Conservation (phyloP, 2,113 vertebrate species). For the Muntiacus reevesi region DNA sequence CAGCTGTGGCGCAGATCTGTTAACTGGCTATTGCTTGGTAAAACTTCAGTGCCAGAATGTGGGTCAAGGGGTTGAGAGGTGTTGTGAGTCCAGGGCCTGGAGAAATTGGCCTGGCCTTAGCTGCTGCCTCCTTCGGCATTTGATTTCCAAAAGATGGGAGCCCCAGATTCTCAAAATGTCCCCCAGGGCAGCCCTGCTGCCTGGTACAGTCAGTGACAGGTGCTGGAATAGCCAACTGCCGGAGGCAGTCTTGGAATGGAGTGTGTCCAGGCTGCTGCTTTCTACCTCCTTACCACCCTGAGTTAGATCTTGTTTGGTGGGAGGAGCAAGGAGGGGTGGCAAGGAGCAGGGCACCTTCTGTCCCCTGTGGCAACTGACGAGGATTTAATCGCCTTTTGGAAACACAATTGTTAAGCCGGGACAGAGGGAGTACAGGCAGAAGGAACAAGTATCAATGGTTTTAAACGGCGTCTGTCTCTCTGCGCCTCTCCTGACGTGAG, state of each 20-base stretch:
- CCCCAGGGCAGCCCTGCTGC: neutral
- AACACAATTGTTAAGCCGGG: slow-evolving; percentile 82
- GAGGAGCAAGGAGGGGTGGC: slow-evolving; percentile 43
- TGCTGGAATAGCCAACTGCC: slow-evolving; percentile 46
- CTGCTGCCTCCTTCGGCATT: neutral
- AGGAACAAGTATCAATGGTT: slow-evolving; percentile 80
- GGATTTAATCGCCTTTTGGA: slow-evolving; percentile 81
- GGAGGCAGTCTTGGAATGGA: neutral
- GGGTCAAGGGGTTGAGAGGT: neutral
- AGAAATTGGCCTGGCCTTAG: neutral
- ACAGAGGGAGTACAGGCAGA: slow-evolving; percentile 68
- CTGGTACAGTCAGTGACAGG: slow-evolving; percentile 17
- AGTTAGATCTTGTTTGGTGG: slow-evolving; percentile 12
- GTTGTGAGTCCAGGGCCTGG: neutral
- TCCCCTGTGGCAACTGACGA: slow-evolving; percentile 37
- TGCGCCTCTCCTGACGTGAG: slow-evolving; percentile 72
- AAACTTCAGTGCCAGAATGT: neutral
- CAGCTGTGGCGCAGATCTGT: neutral
- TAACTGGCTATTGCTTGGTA: neutral
- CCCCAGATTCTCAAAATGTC: neutral
- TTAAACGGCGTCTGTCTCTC: slow-evolving; percentile 80
- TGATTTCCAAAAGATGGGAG: neutral
- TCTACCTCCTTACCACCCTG: neutral
- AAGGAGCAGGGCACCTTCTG: slow-evolving; percentile 51
- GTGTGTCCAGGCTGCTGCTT: neutral